Evolutionary conservation across 2,797 vertebrate species (phyloP), one percentile per base, ranked within the genome.

Genomic region (Artibeus jamaicensis): DNA sequence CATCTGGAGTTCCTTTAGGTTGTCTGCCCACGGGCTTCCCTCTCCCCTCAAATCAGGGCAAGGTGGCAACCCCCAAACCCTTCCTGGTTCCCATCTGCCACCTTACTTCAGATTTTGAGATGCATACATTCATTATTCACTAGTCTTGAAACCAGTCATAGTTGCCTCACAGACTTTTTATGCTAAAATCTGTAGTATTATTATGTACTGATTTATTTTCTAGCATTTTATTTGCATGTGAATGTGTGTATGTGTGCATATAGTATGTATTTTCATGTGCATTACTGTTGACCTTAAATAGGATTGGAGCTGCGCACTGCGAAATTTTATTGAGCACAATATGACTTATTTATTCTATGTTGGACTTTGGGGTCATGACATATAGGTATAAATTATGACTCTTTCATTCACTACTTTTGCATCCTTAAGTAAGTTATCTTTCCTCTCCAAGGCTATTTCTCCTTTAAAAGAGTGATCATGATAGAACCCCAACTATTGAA

Each of bases 1-100:
- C 84, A 79, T 93, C 89, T 96, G 94, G 83, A 87, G 44, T 79
- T 94, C 44, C 67, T 50, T 89, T 67, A 76, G 15, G 44, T 83
- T 0, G 0, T 8, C 29, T 85, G 14, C 16, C 3, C 84, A 70
- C 84, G 71, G 62, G 68, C 48, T 94, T 57, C 29, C 42, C 18
- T 42, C n/a, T 93, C 55, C 59, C 76, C 78, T 55, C 81, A 88
- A 93, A 91, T 88, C 14, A 37, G 95, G 44, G 34, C 83, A 74
- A 71, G 86, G 95, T 76, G 89, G 44, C 34, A 8, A 86, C 76
- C 87, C 86, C 53, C 85, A 76, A 85, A 96, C 67, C 39, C 32
- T 93, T 92, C 50, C 74, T 44, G 39, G 50, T 55, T 67, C 22
- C 95, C 91, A 87, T 93, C 77, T 95, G 81, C n/a, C 37, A 46